These are phyloP conservation scores for Mya arenaria DNA, from an alignment of 1,140 invertebrate genomes.

Conservation along the genomic window DNA sequence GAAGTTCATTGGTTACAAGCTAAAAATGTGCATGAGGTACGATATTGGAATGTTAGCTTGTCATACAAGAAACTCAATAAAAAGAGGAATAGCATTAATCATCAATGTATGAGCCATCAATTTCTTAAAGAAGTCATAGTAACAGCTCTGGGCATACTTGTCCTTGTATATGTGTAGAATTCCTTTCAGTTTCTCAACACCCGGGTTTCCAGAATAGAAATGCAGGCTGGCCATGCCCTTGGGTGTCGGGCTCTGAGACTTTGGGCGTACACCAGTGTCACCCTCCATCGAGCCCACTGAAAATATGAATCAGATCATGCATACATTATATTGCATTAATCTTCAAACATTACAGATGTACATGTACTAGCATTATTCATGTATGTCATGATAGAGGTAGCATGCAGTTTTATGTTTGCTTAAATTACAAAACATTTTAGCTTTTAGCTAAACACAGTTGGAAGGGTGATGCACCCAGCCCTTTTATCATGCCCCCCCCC, in stretches of 20 bases:
- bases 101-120: too few species aligned
- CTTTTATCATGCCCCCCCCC: too few species aligned
- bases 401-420: background rate
- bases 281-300: background rate
- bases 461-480: too few species aligned
- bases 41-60: too few species aligned
- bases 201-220: slow-evolving; percentile 98
- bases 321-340: background rate
- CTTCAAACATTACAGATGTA: background rate
- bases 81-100: too few species aligned
- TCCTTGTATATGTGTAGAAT: slow-evolving; percentile 98
- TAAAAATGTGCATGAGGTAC: too few species aligned
- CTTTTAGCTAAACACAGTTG: too few species aligned
- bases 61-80: too few species aligned
- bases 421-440: background rate
- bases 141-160: too few species aligned
- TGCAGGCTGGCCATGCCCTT: slow-evolving; percentile 70
- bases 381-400: background rate
- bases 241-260: slow-evolving; percentile 69
- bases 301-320: background rate
- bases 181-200: slow-evolving; percentile 97
- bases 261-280: slow-evolving; percentile 53
- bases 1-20: too few species aligned
- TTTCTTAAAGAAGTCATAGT: too few species aligned
- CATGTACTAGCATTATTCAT: background rate